Conservation (phyloP, 2,797 vertebrate genomes). For the Ctenopoma multispine region DNA sequence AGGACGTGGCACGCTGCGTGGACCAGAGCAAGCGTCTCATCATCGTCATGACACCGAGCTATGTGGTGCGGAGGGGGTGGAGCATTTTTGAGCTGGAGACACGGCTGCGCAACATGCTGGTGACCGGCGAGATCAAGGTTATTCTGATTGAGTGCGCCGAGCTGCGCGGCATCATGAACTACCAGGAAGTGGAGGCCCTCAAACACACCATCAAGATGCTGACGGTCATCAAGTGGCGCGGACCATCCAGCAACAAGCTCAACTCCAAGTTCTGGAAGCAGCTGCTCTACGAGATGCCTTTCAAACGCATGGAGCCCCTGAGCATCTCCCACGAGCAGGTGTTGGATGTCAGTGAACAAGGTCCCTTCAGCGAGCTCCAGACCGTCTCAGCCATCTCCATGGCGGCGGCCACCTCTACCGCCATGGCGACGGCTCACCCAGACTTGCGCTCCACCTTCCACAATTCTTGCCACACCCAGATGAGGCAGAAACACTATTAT, state of each 20-base stretch:
- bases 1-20: constrained; percentile 98
- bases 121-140: constrained; percentile 98
- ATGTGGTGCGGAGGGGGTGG: constrained; percentile 97
- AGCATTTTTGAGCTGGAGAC: constrained; percentile 99
- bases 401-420: constrained; percentile 96
- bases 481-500: constrained; percentile 99
- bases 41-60: constrained; percentile 98
- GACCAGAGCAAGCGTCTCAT: constrained; percentile 99
- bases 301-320: constrained; percentile 94
- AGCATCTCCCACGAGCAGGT: constrained; percentile 93
- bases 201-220: constrained; percentile 98
- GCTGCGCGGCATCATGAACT: constrained; percentile 98
- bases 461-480: constrained; percentile 91
- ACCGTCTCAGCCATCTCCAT: constrained; percentile 98
- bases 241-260: constrained; percentile 96
- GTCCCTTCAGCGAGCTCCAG: constrained; percentile 97
- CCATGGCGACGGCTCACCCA: constrained; percentile 95
- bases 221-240: constrained; percentile 98
- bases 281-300: constrained; percentile 99
- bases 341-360: constrained; percentile 97
- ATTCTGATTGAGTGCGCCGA: constrained; percentile 98
- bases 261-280: constrained; percentile 99
- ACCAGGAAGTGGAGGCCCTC: constrained; percentile 98
- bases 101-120: constrained; percentile 96
- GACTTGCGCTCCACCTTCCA: constrained; percentile 96